Base-by-base conservation (phyloP, 2,888 invertebrate genomes). In the Hanleya hanleyi region DNA sequence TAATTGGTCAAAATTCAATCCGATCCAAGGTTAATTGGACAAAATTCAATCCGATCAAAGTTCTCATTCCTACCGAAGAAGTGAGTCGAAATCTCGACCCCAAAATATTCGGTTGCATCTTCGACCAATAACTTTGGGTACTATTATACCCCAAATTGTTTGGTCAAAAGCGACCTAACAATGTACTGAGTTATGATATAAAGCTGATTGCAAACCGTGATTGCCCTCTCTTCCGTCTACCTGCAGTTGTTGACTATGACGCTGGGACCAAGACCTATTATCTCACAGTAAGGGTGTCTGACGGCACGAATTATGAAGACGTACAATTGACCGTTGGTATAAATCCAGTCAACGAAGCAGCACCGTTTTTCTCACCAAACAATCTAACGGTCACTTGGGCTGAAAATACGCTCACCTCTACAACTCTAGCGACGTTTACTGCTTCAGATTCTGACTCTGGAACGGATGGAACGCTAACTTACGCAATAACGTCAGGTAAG, bases 231-330 rank as follows among this genome's bases (percentile, higher is more conserved):
- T n/a, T n/a, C n/a, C n/a, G n/a, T n/a, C n/a, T n/a, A n/a, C n/a
- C n/a, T 36, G 9, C 49, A 84, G 84, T 69, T 49, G 72, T 86
- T 7, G 83, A 86, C 69, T 87, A 83, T 70, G 87, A 87, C 73
- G 75, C 78, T 6, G 81, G 76, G 7, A 77, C 71, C 2, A 75
- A 76, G 70, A 75, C 74, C 4, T 86, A 83, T 70, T 37, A 70
- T 7, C 75, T 86, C 29, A 71, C 75, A 22, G 75, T 83, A 0
- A 47, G 73, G 2, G 83, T 83, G 18, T 77, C 75, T 33, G 86
- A 85, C 65, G 80, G 81, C 6, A n/a, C 3, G 3, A 57, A 67
- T 7, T 67, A 51, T 2, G 67, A 51, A 1, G 18, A 35, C n/a
- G 61, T 76, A 29, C 51, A 57, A 0, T 18, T 76, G 0, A 61